Evolutionary conservation across 2,113 vertebrate genomes (phyloP), one percentile per base, ranked within the genome.

Genomic region (Alosa alosa): DNA sequence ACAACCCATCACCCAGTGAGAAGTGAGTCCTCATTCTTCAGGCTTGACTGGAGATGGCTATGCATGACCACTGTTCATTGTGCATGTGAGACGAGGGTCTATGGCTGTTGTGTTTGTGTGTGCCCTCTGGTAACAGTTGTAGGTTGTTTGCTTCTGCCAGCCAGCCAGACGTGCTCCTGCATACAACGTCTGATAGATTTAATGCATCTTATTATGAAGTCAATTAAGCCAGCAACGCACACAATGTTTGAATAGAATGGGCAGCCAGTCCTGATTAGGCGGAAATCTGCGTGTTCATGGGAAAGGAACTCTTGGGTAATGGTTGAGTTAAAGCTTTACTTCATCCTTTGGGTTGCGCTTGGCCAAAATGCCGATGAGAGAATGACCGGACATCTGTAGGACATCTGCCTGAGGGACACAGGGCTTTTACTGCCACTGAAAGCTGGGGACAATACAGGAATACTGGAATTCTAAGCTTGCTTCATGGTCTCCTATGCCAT

Each of bases 391-490:
- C 91, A 92, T 91, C 94, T 91, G 92, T 90, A 88, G 81, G 90
- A 87, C 90, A 92, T 91, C 94, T 91, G 92, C 91, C 92, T 90
- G 7, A 78, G 22, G 91, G 90, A 94, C 89, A 82, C 91, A 92
- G 88, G 82, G 90, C 92, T 93, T 94, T 94, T 92, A 93, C 90
- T 36, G 88, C 87, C 88, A 88, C 88, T 92, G 90, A 91, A 90
- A 90, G 90, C 84, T 86, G 88, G 89, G 93, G 86, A 93, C 93
- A 93, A 93, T 93, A 78, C 89, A 93, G 89, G 88, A 85, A 91
- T 93, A 92, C 93, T 91, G 89, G 86, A 88, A 86, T 93, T 93
- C 92, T 92, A 90, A 88, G 88, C 83, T 88, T 88, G 89, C 88
- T 87, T 91, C 91, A 88, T 10, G 90, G 85, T 82, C 88, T 87